These are phyloP conservation scores for Microtus ochrogaster DNA, from an alignment of 2,113 vertebrate genomes.

Conservation along the genomic window DNA sequence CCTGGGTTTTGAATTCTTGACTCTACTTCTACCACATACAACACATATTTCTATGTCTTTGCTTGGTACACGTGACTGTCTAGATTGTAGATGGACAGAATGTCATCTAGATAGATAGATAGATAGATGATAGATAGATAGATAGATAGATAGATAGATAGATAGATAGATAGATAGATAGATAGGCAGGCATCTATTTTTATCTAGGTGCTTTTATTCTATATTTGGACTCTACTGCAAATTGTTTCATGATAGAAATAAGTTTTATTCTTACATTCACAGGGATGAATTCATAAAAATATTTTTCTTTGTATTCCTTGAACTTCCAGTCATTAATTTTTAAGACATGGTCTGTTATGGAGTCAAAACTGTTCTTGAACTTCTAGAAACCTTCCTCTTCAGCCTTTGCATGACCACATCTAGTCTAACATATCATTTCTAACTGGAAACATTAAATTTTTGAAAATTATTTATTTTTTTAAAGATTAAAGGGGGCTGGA, in stretches of 20 bases:
- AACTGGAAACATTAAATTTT: slow-evolving; percentile 13
- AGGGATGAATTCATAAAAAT: background rate
- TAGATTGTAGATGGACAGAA: background rate
- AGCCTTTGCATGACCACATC: background rate
- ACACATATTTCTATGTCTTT: background rate
- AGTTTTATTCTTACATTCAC: background rate
- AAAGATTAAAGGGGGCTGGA: too few species aligned
- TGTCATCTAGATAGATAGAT: background rate
- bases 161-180: too few species aligned
- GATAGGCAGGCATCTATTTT: background rate
- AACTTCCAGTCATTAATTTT: background rate
- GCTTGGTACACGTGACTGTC: background rate
- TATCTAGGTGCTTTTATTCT: background rate
- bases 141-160: too few species aligned
- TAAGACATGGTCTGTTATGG: background rate
- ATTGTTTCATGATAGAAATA: background rate
- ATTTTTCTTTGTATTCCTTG: background rate
- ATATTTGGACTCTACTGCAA: slow-evolving; percentile 17
- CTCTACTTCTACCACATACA: background rate
- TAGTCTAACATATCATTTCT: background rate
- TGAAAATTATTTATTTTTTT: background rate
- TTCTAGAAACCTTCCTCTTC: background rate
- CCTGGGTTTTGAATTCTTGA: background rate
- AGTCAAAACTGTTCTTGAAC: background rate
- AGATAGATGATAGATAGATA: too few species aligned